These are phyloP conservation scores for Himalopsyche japonica DNA, from an alignment of 2,888 invertebrate genomes.

Conservation along the genomic window DNA sequence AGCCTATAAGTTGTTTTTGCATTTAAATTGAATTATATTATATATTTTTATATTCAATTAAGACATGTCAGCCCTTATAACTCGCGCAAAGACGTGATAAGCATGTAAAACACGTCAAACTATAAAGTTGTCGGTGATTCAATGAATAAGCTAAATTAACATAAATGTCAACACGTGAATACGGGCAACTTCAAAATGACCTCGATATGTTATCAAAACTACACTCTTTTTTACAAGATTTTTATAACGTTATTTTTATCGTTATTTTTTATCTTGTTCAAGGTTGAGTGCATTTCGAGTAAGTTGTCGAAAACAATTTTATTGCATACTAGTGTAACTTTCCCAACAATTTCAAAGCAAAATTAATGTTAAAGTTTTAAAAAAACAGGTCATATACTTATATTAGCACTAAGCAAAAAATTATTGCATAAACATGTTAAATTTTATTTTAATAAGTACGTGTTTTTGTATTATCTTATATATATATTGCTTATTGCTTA, in stretches of 20 bases:
- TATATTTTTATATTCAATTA: background rate
- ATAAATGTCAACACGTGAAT: constrained; percentile 6
- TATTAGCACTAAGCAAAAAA: no score
- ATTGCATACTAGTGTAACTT: no score
- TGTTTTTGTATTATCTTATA: no score
- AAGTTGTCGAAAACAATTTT: no score
- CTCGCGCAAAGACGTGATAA: background rate
- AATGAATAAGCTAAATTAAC: background rate
- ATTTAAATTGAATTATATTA: no score
- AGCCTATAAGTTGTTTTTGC: no score
- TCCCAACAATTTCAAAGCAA: no score
- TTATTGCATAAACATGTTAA: no score
- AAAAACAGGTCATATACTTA: no score
- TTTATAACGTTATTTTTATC: background rate
- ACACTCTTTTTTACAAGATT: background rate
- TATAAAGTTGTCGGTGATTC: background rate
- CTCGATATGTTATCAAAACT: background rate
- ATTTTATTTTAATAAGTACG: no score
- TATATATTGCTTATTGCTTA: no score
- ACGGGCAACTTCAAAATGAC: background rate
- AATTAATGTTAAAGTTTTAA: no score
- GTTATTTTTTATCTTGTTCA: background rate
- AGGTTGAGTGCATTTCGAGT: background rate
- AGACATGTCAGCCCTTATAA: background rate
- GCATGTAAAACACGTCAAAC: background rate